phyloP scores from a whole-genome alignment of 2,888 invertebrate genomes.

The Folsomia manolachei region DNA sequence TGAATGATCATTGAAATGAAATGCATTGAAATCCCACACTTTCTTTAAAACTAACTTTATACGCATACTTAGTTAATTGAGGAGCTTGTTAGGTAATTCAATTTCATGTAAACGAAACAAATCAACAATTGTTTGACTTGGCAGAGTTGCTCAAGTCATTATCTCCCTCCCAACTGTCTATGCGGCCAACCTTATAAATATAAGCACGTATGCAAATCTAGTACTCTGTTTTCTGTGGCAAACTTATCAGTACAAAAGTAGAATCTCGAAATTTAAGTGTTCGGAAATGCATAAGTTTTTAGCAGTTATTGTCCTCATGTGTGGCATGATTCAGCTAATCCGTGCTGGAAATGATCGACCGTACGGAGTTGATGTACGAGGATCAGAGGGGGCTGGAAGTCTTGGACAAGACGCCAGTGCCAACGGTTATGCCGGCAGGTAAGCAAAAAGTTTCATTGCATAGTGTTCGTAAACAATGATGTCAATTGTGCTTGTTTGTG shows the following conservation, averaged over 20 bases:
- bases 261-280: too few species aligned
- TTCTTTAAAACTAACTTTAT: neutral
- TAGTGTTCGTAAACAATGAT: too few species aligned
- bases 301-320: neutral
- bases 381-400: constrained; percentile 36
- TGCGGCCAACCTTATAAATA: neutral
- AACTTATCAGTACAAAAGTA: too few species aligned
- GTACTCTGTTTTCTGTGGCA: too few species aligned
- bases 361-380: constrained; percentile 36
- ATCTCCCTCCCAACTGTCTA: neutral
- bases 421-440: constrained; percentile 49
- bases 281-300: neutral
- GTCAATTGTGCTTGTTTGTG: too few species aligned
- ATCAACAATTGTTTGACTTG: neutral
- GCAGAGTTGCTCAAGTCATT: neutral
- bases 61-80: neutral
- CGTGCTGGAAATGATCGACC: constrained; percentile 33
- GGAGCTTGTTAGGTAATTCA: too few species aligned
- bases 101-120: neutral
- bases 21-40: neutral
- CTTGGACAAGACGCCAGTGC: constrained; percentile 44
- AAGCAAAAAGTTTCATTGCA: too few species aligned
- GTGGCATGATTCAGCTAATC: neutral
- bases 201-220: too few species aligned
- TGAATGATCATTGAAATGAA: neutral